Percentiles rank a stretch among this genome's conserved stretches.
Conservation (phyloP, 1,140 invertebrate genomes). For the Mercenaria mercenaria region DNA sequence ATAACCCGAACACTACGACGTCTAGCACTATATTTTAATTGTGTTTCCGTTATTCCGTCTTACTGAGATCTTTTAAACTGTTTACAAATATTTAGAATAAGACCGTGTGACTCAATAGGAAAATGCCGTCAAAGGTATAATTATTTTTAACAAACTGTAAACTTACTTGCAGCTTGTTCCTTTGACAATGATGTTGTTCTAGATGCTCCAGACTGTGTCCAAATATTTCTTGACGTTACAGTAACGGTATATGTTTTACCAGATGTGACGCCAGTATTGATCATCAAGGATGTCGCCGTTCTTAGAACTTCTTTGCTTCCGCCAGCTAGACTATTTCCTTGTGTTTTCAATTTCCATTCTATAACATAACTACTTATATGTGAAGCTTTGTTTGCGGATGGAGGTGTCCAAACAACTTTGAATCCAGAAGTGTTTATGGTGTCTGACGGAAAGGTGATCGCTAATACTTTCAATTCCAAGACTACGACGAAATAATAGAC, state of each 20-base stretch:
- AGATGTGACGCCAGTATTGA: background rate
- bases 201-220: background rate
- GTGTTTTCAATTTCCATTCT: background rate
- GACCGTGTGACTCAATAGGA: too few species aligned
- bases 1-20: too few species aligned
- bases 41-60: too few species aligned
- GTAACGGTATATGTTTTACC: background rate
- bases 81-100: too few species aligned
- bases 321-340: background rate
- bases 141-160: too few species aligned
- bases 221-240: background rate
- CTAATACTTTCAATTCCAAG: background rate
- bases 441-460: background rate
- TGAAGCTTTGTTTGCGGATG: background rate
- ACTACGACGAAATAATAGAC: too few species aligned
- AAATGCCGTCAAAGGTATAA: too few species aligned
- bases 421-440: background rate
- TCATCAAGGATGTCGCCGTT: background rate
- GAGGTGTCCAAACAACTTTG: background rate
- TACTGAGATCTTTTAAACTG: too few species aligned
- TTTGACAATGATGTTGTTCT: background rate
- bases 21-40: too few species aligned
- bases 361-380: background rate
- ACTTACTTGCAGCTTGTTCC: background rate
- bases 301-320: background rate